These are phyloP conservation scores for Salvelinus namaycush DNA, from an alignment of 2,113 vertebrate genomes.

Conservation along the genomic window DNA sequence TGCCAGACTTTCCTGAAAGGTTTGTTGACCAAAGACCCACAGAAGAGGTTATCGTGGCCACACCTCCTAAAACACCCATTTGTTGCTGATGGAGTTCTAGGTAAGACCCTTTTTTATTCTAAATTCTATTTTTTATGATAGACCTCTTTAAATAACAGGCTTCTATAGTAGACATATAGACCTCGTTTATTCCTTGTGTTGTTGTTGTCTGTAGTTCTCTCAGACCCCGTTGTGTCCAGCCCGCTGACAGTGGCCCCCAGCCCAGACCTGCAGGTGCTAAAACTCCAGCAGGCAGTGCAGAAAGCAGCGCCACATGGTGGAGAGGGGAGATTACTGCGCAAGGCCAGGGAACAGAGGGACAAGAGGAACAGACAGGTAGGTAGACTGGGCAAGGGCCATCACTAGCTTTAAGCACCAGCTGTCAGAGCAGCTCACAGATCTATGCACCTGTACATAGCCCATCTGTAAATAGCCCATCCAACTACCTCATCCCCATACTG, in stretches of 20 bases:
- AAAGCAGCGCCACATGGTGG: slow-evolving; percentile 65
- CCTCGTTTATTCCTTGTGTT: not conserved
- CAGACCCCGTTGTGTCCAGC: slow-evolving; percentile 69
- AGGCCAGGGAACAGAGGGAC: slow-evolving; percentile 70
- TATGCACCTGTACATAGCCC: no score
- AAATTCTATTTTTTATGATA: not conserved
- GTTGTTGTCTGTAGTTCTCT: slow-evolving; percentile 72
- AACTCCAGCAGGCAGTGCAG: slow-evolving; percentile 79
- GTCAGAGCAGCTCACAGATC: no score
- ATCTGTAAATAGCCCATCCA: no score
- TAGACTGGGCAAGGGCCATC: not conserved
- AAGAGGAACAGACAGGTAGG: slow-evolving; percentile 70
- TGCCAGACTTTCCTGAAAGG: slow-evolving; percentile 91
- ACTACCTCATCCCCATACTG: no score
- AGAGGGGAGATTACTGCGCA: slow-evolving; percentile 78
- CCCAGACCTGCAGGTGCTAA: slow-evolving; percentile 81
- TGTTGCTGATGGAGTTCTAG: slow-evolving; percentile 84
- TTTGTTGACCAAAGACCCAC: slow-evolving; percentile 89
- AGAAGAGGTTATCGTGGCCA: slow-evolving; percentile 89
- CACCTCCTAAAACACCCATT: slow-evolving; percentile 90
- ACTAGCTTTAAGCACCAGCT: no score
- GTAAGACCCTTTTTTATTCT: slow-evolving; percentile 68
- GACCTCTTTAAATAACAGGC: not conserved
- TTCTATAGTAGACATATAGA: not conserved
- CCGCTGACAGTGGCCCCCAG: slow-evolving; percentile 84